These are phyloP conservation scores for Heliconius hortense DNA, from an alignment of 2,888 invertebrate species.

Conservation along the genomic window DNA sequence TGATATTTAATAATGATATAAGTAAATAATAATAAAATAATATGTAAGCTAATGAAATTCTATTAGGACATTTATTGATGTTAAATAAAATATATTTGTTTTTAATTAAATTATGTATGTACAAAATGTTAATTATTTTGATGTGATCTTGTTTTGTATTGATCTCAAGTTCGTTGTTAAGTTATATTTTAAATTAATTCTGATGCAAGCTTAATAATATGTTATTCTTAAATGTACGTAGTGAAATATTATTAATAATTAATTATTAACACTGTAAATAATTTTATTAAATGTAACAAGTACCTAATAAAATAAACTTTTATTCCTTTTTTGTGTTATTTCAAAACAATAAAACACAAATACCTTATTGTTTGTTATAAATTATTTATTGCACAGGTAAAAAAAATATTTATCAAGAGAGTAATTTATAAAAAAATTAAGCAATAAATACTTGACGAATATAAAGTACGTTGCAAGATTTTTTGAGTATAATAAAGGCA, in stretches of 20 bases:
- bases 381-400: slow-evolving; percentile 64
- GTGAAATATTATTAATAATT: slow-evolving; percentile 40
- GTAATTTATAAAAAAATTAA: slow-evolving; percentile 34
- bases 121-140: slow-evolving; percentile 28
- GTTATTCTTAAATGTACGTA: slow-evolving; percentile 40
- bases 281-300: slow-evolving; percentile 58
- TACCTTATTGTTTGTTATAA: slow-evolving; percentile 47
- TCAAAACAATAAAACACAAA: slow-evolving; percentile 37
- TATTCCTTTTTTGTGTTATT: slow-evolving; percentile 41
- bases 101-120: slow-evolving; percentile 19
- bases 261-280: slow-evolving; percentile 63
- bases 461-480: slow-evolving; percentile 22
- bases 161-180: slow-evolving; percentile 23
- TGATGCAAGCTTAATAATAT: slow-evolving; percentile 31
- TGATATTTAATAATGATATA: slow-evolving; percentile 30
- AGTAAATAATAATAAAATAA: slow-evolving; percentile 16
- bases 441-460: slow-evolving; percentile 14
- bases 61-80: slow-evolving; percentile 25
- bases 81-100: slow-evolving; percentile 21
- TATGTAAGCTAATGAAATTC: slow-evolving; percentile 15
- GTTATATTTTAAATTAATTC: slow-evolving; percentile 30
- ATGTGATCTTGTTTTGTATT: slow-evolving; percentile 27
- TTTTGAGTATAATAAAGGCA: slow-evolving; percentile 21
- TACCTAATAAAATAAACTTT: slow-evolving; percentile 49
- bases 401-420: not conserved